Evolutionary conservation across 2,113 vertebrate genomes (phyloP), one percentile per base, ranked within the genome.

Genomic region (Vombatus ursinus): DNA sequence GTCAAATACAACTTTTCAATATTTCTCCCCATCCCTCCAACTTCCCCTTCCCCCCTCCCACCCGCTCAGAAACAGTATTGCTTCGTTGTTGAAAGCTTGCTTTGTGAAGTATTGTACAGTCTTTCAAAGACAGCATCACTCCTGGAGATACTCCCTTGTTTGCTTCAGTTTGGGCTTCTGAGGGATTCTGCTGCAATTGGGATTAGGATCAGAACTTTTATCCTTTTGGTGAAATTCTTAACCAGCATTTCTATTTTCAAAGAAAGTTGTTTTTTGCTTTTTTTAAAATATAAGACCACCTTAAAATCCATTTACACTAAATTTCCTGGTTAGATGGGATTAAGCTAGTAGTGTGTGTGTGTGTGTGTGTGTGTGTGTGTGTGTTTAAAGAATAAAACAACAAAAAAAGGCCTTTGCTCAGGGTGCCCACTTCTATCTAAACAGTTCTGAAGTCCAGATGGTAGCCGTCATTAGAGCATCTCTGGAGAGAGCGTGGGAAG

Each of bases 371-470:
- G 97, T 97, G 97, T 96, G 97, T 98, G 90, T 97, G 97, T 97
- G 97, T 96, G 97, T 98, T 98, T 97, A 98, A 98, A 97, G 96
- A 98, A 98, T 96, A 97, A 98, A 97, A 97, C 97, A 97, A 96
- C 77, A 94, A 48, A 92, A 92, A 95, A 97, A 95, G 95, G 97
- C 95, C 97, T 98, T 97, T 98, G 96, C 97, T 96, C 68, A 7
- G 0, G 84, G 96, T 98, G 96, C 97, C 98, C 97, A 96, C 97
- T 97, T 98, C 96, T 95, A 98, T 98, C 98, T 98, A 97, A 98
- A 98, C 97, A 96, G 97, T 96, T 97, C 97, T 98, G 98, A 98
- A 98, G 98, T 98, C 98, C 98, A 99, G 98, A 99, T 98, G 98
- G 97, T 97, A 96, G 96, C 96, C 98, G 98, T 98, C 98, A 97